phyloP scores from a whole-genome alignment of 2,888 invertebrate species.

The Chironomus riparius region DNA sequence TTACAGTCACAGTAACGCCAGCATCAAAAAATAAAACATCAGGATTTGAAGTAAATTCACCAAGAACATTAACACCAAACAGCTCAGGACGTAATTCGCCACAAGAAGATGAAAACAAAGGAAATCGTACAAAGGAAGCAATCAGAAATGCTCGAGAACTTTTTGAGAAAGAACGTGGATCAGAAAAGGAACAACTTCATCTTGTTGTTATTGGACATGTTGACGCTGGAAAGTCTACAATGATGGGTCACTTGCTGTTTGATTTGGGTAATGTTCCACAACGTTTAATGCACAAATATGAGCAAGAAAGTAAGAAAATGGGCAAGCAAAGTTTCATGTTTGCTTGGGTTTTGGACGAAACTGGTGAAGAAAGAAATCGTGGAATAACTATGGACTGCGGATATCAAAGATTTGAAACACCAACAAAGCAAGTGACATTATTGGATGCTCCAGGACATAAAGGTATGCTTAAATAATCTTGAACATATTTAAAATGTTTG shows the following conservation, averaged over 20 bases:
- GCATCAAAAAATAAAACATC: slow-evolving; percentile 35
- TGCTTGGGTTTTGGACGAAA: slow-evolving; percentile 99
- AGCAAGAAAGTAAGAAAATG: slow-evolving; percentile 91
- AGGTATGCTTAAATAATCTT: too few relatives aligned
- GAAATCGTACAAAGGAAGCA: slow-evolving; percentile 33
- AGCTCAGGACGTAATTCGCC: slow-evolving; percentile 52
- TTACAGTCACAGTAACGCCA: slow-evolving; percentile 34
- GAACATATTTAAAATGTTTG: too few relatives aligned
- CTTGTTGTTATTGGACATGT: slow-evolving; percentile 94
- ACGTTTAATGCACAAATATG: slow-evolving; percentile 89
- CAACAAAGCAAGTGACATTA: slow-evolving; percentile 67
- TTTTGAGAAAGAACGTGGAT: slow-evolving; percentile 64
- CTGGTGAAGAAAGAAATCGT: slow-evolving; percentile 89
- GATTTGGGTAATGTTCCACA: slow-evolving; percentile 80
- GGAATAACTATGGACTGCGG: slow-evolving; percentile 99
- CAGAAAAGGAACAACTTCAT: slow-evolving; percentile 79
- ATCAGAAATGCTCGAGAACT: slow-evolving; percentile 46
- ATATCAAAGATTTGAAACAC: slow-evolving; percentile 83
- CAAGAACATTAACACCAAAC: slow-evolving; percentile 59
- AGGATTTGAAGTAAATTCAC: slow-evolving; percentile 38
- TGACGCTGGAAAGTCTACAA: slow-evolving; percentile 91
- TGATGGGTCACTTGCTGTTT: slow-evolving; percentile 71
- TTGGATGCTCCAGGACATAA: slow-evolving; percentile 98
- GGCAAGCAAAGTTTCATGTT: slow-evolving; percentile 98
- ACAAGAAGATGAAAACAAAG: slow-evolving; percentile 45